Conservation (phyloP, 2,888 invertebrate genomes). For the Stenoptilia bipunctidactyla region DNA sequence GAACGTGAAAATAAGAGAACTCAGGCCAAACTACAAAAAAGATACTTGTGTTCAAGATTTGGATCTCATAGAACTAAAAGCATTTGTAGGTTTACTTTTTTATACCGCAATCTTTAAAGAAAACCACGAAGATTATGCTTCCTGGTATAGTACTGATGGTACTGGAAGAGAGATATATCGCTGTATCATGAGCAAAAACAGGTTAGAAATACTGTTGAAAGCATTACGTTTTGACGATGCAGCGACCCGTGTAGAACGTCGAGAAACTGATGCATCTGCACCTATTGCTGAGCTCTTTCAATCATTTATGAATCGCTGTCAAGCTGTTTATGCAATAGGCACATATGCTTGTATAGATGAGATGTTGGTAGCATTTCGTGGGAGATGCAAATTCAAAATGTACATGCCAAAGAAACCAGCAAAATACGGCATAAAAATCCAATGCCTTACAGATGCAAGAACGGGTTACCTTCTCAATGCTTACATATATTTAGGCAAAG, state of each 20-base stretch:
- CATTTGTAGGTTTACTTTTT: conserved; percentile 16
- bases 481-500: conserved; percentile 14
- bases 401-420: conserved; percentile 10
- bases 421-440: conserved; percentile 14
- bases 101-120: conserved; percentile 8
- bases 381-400: conserved; percentile 8
- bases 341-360: conserved; percentile 12
- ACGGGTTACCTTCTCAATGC: conserved; percentile 8
- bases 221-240: conserved; percentile 18
- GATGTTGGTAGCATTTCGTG: conserved; percentile 10
- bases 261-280: conserved; percentile 13
- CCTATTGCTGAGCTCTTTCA: conserved; percentile 3
- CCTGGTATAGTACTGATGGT: conserved; percentile 17
- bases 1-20: no score
- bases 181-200: conserved; percentile 15
- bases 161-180: conserved; percentile 21
- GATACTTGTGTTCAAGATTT: not conserved
- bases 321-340: conserved; percentile 7
- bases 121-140: no score
- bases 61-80: conserved; percentile 13
- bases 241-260: conserved; percentile 13
- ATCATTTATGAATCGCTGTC: conserved; percentile 7
- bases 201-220: conserved; percentile 17
- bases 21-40: not conserved
- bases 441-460: conserved; percentile 9